Percentiles rank a stretch among this genome's conserved stretches.
These are phyloP conservation scores for Chrysomallon squamiferum DNA, from an alignment of 1,140 invertebrate genomes.

Conservation along the genomic window DNA sequence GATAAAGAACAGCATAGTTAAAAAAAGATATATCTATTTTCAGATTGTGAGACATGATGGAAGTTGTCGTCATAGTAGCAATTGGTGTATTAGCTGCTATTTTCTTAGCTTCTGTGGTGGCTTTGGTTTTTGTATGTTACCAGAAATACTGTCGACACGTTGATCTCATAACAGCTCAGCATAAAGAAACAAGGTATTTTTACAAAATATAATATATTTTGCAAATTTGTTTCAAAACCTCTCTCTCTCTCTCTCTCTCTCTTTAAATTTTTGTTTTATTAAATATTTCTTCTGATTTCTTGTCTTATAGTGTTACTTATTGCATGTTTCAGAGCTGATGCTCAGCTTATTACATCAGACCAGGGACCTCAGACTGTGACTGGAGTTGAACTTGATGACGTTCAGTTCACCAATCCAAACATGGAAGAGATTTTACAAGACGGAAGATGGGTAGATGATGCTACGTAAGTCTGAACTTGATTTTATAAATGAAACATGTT, in stretches of 20 bases:
- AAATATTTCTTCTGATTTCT: neutral
- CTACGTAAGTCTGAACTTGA: conserved; percentile 60
- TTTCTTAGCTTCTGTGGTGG: conserved; percentile 73
- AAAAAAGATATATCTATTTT: too few species aligned
- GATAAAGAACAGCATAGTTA: too few species aligned
- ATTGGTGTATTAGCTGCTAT: conserved; percentile 72
- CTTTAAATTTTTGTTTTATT: neutral
- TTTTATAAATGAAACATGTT: neutral
- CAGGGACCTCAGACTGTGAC: conserved; percentile 25
- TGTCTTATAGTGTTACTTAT: neutral
- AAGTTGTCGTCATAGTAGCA: conserved; percentile 74
- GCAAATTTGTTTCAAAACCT: too few species aligned
- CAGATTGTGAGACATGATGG: conserved; percentile 61
- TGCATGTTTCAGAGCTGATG: conserved; percentile 49
- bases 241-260: too few species aligned
- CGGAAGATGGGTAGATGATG: conserved; percentile 72
- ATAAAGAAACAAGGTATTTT: conserved; percentile 41
- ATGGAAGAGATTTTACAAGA: conserved; percentile 69
- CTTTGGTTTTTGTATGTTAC: conserved; percentile 72
- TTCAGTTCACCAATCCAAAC: conserved; percentile 65
- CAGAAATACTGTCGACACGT: conserved; percentile 55
- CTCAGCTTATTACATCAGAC: conserved; percentile 55
- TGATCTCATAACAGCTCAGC: conserved; percentile 50
- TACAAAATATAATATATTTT: neutral
- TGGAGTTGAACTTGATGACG: conserved; percentile 67